These are phyloP conservation scores for Orchesella flavescens DNA, from an alignment of 2,888 invertebrate species.

Conservation along the genomic window DNA sequence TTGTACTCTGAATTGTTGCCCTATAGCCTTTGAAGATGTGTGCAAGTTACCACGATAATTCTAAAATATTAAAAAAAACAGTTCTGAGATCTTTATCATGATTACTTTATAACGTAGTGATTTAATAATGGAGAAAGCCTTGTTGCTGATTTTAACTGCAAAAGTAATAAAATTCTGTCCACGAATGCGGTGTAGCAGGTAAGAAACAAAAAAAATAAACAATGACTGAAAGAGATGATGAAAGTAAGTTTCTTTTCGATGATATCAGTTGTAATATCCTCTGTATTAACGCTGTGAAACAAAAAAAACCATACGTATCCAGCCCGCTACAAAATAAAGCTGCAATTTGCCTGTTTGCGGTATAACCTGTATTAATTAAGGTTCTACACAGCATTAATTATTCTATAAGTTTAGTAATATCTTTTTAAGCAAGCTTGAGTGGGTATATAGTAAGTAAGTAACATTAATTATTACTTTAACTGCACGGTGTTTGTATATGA, in stretches of 20 bases:
- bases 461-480: slow-evolving; percentile 55
- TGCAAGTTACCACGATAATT: slow-evolving; percentile 58
- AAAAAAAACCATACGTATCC: slow-evolving; percentile 11
- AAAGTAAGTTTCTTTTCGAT: background rate
- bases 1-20: background rate
- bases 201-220: slow-evolving; percentile 12
- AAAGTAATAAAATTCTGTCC: slow-evolving; percentile 11
- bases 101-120: background rate
- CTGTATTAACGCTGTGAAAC: slow-evolving; percentile 45
- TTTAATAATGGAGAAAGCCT: background rate
- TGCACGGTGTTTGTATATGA: slow-evolving; percentile 61
- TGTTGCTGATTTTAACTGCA: background rate
- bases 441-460: slow-evolving; percentile 13
- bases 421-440: slow-evolving; percentile 24
- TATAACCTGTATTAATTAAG: slow-evolving; percentile 59
- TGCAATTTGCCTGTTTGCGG: slow-evolving; percentile 41
- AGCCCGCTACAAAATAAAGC: slow-evolving; percentile 38
- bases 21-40: slow-evolving; percentile 22
- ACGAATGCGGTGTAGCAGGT: slow-evolving; percentile 19
- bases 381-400: slow-evolving; percentile 26
- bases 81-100: slow-evolving; percentile 7
- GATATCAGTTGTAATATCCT: slow-evolving; percentile 10
- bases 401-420: slow-evolving; percentile 1
- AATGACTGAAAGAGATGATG: slow-evolving; percentile 23
- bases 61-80: slow-evolving; percentile 7